A percentile compares a stretch with the other conserved stretches of the same genome.
Conservation (phyloP, 2,113 vertebrate species). For the Crypturellus undulatus region DNA sequence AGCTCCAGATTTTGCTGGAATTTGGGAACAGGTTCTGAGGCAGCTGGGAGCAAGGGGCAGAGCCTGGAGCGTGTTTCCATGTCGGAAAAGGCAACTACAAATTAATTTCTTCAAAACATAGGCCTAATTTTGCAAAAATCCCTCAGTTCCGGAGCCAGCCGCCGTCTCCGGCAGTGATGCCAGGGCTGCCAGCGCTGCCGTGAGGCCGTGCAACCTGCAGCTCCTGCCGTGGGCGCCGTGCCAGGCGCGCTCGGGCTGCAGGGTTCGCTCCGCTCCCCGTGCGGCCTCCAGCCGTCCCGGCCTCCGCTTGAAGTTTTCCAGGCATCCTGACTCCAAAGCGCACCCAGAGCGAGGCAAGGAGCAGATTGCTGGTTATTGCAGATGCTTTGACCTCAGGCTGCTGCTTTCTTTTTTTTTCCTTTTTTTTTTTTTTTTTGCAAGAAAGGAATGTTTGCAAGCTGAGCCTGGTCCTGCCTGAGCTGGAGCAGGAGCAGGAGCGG, state of each 20-base stretch:
- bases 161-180: accelerated
- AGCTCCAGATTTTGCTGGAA: background rate
- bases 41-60: accelerated
- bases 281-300: background rate
- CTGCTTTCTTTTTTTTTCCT: background rate
- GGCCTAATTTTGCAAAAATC: background rate
- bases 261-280: background rate
- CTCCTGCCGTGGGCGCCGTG: background rate
- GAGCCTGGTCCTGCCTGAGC: no score
- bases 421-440: background rate
- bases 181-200: background rate
- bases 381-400: conserved; percentile 35
- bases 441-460: background rate
- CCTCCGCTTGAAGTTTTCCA: background rate
- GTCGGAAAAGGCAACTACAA: conserved; percentile 7
- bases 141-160: background rate
- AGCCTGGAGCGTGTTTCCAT: background rate
- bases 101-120: background rate
- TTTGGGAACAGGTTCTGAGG: background rate
- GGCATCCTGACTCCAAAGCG: background rate
- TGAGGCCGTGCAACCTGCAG: background rate
- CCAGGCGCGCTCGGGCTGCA: accelerated
- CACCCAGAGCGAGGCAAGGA: background rate
- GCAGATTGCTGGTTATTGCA: conserved; percentile 7
- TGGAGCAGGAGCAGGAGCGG: no score